These are phyloP conservation scores for Liopterus haemorrhoidalis DNA, from an alignment of 2,888 invertebrate species.

Conservation along the genomic window DNA sequence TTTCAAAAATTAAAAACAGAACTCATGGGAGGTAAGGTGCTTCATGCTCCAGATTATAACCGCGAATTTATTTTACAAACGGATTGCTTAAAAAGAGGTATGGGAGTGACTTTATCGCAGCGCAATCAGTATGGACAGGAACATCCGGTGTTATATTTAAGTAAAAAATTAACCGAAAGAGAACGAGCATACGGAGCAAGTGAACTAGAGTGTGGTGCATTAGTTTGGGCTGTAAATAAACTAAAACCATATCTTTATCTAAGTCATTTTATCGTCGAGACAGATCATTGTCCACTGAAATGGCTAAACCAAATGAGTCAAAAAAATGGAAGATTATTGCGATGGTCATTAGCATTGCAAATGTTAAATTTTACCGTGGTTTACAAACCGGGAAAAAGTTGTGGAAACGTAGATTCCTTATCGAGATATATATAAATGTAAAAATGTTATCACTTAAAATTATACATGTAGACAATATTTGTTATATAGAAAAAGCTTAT, in stretches of 20 bases:
- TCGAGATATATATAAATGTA: constrained; percentile 5
- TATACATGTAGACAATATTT: too few species aligned
- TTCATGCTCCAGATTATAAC: constrained; percentile 4
- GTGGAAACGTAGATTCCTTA: constrained; percentile 6
- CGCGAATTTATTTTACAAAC: constrained; percentile 6
- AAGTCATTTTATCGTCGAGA: constrained; percentile 7
- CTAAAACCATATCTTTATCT: constrained; percentile 1
- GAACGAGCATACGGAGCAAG: constrained; percentile 10
- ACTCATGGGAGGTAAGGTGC: constrained; percentile 4
- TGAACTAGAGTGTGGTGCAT: constrained; percentile 8
- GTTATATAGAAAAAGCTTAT: too few species aligned
- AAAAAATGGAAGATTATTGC: constrained; percentile 8
- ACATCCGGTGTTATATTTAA: constrained; percentile 8
- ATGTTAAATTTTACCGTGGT: constrained; percentile 7
- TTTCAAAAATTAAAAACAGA: constrained; percentile 3
- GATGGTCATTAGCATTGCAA: constrained; percentile 8
- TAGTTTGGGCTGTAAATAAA: constrained; percentile 7
- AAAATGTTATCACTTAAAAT: too few species aligned
- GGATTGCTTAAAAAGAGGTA: constrained; percentile 6
- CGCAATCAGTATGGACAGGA: neutral
- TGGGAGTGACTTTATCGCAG: constrained; percentile 10
- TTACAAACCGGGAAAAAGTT: constrained; percentile 8
- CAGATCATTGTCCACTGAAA: constrained; percentile 4
- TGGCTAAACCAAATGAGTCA: constrained; percentile 7
- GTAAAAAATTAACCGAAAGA: constrained; percentile 9